Base-by-base conservation (phyloP, 2,888 invertebrate genomes). In the Drosophila antonietae region DNA sequence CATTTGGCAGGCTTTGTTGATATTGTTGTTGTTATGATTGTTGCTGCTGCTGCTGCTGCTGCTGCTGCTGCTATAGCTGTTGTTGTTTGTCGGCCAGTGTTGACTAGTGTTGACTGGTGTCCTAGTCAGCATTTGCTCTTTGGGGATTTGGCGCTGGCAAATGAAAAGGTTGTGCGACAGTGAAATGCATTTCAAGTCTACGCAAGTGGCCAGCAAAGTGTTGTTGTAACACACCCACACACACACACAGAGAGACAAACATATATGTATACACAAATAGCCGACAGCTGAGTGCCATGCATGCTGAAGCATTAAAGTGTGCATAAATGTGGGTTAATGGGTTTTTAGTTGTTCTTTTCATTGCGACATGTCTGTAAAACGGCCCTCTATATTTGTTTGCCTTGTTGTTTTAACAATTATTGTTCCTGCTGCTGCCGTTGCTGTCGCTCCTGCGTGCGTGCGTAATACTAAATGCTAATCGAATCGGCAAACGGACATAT, bases 241-340 rank as follows among this genome's bases (percentile, higher is more conserved):
- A 51, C 63, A 14, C 44, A 53, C 59, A 43, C 35, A 44, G 58
- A 44, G 58, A n/a, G 37, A 51, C 59, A 43, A 49, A 53, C 53
- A 46, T 53, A 59, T 18, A 46, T 47, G 37, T 59, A 43, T 52
- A 53, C 53, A 46, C 56, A 59, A n/a, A 46, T 47, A 33, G 31
- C 61, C 76, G 80, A 70, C 70, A 68, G 69, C 59, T 74, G 68
- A 73, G 70, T 68, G 70, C 33, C 46, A 59, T 62, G 63, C 76
- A 84, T 78, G 72, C 67, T 58, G 73, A 64, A 66, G 75, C 81
- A 82, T 86, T 88, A 84, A 85, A 76, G 74, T 73, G 76, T 62
- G 69, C 70, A 81, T 75, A 77, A 82, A 90, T 84, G 75, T 90
- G 89, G 91, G 88, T 88, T 90, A 89, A 91, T 91, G 88, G 83